phyloP scores from a whole-genome alignment of 2,113 vertebrate genomes.

The Casuarius casuarius region DNA sequence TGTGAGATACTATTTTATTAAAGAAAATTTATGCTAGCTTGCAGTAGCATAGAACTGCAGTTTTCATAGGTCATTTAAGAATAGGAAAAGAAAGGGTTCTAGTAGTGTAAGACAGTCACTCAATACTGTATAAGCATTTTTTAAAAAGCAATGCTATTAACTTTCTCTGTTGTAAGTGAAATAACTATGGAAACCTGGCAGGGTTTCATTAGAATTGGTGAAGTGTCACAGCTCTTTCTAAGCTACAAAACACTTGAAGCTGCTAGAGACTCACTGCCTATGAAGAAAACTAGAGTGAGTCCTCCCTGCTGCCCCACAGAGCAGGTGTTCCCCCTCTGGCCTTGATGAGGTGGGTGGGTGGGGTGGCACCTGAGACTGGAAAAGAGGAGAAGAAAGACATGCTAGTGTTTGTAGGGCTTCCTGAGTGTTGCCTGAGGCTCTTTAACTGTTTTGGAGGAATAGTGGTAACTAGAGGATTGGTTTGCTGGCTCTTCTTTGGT shows the following conservation, averaged over 20 bases:
- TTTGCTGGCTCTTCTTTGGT: neutral
- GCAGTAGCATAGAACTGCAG: neutral
- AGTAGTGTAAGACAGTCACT: neutral
- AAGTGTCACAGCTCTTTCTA: neutral
- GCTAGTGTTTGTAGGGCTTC: accelerated
- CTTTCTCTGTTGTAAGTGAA: neutral
- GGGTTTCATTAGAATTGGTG: neutral
- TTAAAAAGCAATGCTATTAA: neutral
- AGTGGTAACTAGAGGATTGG: accelerated
- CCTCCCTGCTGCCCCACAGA: neutral
- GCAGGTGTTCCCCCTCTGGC: neutral
- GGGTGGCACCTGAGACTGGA: neutral
- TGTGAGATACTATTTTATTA: neutral
- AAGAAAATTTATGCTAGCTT: neutral
- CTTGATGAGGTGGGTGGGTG: neutral
- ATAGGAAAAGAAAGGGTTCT: neutral
- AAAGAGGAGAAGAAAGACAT: accelerated
- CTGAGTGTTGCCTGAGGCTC: accelerated
- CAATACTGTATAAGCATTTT: neutral
- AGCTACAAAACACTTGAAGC: neutral
- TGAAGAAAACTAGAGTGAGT: neutral
- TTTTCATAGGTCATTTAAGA: neutral
- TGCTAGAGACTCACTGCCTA: neutral
- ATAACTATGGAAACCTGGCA: neutral
- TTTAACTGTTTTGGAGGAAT: accelerated